Conservation (phyloP, 2,113 vertebrate species). For the Mionectes macconnelli region DNA sequence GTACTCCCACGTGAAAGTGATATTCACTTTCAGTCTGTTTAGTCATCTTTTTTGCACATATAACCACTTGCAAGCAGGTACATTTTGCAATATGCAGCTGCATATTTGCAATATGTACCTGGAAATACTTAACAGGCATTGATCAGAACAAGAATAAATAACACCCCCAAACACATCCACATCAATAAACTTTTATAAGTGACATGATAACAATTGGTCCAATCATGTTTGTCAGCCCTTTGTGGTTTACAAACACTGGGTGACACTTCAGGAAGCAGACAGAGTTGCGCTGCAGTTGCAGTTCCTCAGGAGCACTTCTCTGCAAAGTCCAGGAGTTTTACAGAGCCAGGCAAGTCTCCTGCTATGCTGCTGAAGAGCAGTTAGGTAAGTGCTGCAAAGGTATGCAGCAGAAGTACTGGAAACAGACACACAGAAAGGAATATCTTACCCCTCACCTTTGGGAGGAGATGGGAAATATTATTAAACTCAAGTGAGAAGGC, state of each 20-base stretch:
- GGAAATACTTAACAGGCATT: neutral
- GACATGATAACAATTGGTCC: too few species aligned
- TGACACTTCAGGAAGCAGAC: neutral
- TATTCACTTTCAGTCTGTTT: neutral
- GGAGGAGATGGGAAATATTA: neutral
- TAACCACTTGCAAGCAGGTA: neutral
- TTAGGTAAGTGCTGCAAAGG: neutral
- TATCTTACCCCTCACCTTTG: neutral
- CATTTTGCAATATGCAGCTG: neutral
- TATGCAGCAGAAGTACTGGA: neutral
- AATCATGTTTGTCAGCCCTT: neutral
- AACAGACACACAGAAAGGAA: neutral
- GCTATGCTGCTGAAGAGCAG: neutral
- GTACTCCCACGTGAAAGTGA: fast-evolving
- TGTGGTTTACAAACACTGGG: neutral
- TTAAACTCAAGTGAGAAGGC: neutral
- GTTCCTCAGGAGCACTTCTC: neutral
- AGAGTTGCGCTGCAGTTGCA: neutral
- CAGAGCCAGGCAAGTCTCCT: fast-evolving
- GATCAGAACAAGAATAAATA: neutral
- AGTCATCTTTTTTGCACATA: neutral
- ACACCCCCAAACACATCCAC: neutral
- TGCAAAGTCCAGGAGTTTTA: neutral
- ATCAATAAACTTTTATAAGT: too few species aligned
- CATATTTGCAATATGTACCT: too few species aligned